Percentiles rank a stretch among this genome's conserved stretches.
Conservation (phyloP, 2,113 vertebrate genomes). For the Lophius piscatorius region DNA sequence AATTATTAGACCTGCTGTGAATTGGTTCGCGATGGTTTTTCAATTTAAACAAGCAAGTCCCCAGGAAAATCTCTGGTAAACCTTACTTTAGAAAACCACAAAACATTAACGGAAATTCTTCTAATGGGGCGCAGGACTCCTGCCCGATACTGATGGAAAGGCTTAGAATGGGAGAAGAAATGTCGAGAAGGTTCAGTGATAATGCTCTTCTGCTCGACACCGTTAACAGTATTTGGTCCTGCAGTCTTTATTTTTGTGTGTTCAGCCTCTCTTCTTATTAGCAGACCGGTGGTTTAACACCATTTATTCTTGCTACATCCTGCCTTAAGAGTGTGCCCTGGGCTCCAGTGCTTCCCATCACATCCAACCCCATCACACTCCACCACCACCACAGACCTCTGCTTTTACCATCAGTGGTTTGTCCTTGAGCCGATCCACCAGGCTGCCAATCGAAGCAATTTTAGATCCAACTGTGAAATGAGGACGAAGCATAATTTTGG, state of each 20-base stretch:
- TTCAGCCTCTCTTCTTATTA: not conserved
- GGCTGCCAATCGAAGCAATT: constrained; percentile 55
- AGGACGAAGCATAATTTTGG: constrained; percentile 56
- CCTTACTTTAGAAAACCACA: no score
- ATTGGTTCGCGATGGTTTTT: no score
- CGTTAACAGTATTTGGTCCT: no score
- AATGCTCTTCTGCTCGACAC: no score
- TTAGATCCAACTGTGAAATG: constrained; percentile 56
- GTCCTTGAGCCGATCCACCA: constrained; percentile 45
- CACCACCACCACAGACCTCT: constrained; percentile 60
- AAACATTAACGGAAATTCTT: no score
- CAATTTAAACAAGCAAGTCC: no score
- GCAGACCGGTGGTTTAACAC: constrained; percentile 48
- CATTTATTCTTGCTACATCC: constrained; percentile 14
- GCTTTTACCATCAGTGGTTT: constrained; percentile 70
- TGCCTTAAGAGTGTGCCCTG: constrained; percentile 39
- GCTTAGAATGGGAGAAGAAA: not conserved
- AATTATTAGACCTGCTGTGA: no score
- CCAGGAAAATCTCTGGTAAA: no score
- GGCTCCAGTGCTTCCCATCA: constrained; percentile 34
- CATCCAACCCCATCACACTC: constrained; percentile 44
- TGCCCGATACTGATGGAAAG: no score
- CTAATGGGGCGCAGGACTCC: no score
- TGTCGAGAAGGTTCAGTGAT: no score
- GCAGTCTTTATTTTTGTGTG: not conserved